phyloP scores from a whole-genome alignment of 2,797 vertebrate species.

The Rallus crepitans region DNA sequence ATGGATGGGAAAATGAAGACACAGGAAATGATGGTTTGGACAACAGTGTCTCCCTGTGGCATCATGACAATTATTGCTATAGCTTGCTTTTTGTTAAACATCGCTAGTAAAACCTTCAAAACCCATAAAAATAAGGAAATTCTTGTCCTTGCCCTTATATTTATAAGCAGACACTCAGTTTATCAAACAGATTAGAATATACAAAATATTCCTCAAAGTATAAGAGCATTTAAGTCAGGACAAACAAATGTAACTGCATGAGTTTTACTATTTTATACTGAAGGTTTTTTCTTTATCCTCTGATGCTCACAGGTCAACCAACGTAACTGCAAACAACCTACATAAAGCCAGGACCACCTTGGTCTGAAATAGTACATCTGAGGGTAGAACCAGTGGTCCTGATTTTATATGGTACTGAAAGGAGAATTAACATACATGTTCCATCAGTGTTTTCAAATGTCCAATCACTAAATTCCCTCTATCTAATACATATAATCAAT shows the following conservation, averaged over 20 bases:
- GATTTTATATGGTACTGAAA: background rate
- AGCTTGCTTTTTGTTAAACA: background rate
- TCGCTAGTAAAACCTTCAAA: background rate
- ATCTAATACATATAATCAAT: background rate
- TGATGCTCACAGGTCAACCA: background rate
- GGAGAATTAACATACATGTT: background rate
- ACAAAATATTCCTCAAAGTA: background rate
- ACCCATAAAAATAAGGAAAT: background rate
- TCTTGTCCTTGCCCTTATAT: background rate
- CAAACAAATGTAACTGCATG: background rate
- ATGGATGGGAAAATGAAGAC: background rate
- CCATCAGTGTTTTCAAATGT: background rate
- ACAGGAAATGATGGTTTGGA: background rate
- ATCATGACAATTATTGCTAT: background rate
- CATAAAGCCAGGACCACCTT: background rate
- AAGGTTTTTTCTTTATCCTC: background rate
- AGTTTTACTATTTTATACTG: background rate
- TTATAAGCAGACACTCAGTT: background rate
- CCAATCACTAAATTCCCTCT: background rate
- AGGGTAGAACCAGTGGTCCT: background rate
- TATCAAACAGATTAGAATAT: background rate
- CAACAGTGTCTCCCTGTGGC: slow-evolving; percentile 20
- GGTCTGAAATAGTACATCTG: background rate
- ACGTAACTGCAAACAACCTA: background rate
- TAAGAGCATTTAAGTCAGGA: background rate